Evolutionary conservation across 2,113 vertebrate genomes (phyloP), one percentile per base, ranked within the genome.

Genomic region (Genyomyrus donnyi): DNA sequence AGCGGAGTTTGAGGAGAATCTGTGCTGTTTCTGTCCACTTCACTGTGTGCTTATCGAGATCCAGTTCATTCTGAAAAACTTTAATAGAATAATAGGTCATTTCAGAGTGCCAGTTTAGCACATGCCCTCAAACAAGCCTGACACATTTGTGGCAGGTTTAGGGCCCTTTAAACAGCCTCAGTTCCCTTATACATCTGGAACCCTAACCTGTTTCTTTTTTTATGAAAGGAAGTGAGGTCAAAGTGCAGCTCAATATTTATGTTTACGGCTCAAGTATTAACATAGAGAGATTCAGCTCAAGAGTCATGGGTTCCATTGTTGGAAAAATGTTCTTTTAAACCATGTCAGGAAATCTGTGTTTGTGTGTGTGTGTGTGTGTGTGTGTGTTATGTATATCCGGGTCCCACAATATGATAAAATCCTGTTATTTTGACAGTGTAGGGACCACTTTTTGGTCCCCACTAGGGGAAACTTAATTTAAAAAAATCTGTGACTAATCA

Each of bases 241-340:
- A 91, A 95, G 94, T 93, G 94, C 94, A 95, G 91, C 92, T 94
- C 93, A 95, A 95, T 95, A 95, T 96, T 96, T 95, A 94, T 91
- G 80, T 94, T 95, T 93, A 95, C 93, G 90, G 91, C 92, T 93
- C 90, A 88, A 92, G 90, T 94, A 90, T 92, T 93, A 95, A 93
- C 92, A 56, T 92, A 93, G 95, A 93, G 95, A 42, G 92, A 96
- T 95, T 95, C 94, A 94, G 95, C 95, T 95, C 93, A 94, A 93
- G 89, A 92, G 88, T 91, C 90, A 39, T 87, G 88, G 89, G 89
- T 62, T n/a, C n/a, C 50, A 8, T 17, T 39, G 70, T 42, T 19
- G 19, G 49, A 19, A 42, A 48, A 70, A 66, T 27, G 9, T n/a
- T 89, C 15, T 70, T 24, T n/a, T 35, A 52, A 77, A 89, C 15